Evolutionary conservation across 2,888 invertebrate species (phyloP), one percentile per base, ranked within the genome.

Genomic region (Oscheius sp.): DNA sequence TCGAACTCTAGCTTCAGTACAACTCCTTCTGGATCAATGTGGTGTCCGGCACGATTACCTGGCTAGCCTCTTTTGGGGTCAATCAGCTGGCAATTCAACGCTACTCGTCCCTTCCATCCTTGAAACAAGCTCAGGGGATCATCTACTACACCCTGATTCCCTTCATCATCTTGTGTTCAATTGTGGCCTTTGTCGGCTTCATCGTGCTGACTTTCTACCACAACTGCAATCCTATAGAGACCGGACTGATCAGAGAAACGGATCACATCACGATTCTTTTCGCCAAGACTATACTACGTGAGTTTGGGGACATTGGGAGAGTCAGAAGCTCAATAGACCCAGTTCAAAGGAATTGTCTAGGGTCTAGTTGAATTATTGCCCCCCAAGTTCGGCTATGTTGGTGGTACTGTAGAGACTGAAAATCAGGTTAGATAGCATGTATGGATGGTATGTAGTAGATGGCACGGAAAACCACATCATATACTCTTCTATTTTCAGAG

Each of bases 71-170:
- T 2, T 86, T 86, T 68, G 84, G 84, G 32, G 86, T 86, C 9
- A 86, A 86, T 76, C 86, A 86, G 68, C 55, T 85, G 57, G 83
- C 86, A 1, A 86, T 86, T 66, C 86, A 86, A 60, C 79, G 86
- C 75, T 86, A 86, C 66, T 77, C 79, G 21, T 81, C 81, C 73
- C 79, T 86, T 13, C 85, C 86, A 1, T 75, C 79, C 9, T 68
- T 86, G 21, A 79, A 81, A 68, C 73, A 79, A 11, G 86, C 85
- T 9, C 79, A 82, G 70, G 78, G 48, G 42, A 70, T 86, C 55
- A 84, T 86, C 66, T 77, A 79, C 42, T 80, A 76, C 57, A 86
- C 86, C 0, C 71, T 84, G 29, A 72, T 83, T 1, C 86, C 86
- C n/a, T 86, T 86, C 76, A 66, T 82, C 29, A 74, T 85, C n/a